Evolutionary conservation across 2,888 invertebrate species (phyloP).

Genomic region (Zhuqinia jingwanae): DNA sequence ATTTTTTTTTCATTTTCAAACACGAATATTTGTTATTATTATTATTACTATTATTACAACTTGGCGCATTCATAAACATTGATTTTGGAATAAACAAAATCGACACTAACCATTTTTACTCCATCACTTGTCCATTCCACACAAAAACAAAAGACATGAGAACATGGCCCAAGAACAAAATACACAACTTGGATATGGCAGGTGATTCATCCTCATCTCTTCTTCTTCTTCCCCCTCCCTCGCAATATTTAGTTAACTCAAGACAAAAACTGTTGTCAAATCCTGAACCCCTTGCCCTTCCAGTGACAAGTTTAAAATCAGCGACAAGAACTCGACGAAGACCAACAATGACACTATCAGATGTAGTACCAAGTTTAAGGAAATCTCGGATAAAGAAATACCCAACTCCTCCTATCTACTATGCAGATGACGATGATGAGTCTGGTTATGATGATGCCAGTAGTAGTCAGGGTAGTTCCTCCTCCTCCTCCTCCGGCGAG

Average conservation of each 20-base stretch:
- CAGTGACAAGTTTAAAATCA: constrained; percentile 53
- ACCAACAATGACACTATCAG: constrained; percentile 63
- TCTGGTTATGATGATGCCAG: constrained; percentile 52
- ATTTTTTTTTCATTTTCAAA: no score
- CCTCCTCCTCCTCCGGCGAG: constrained; percentile 53
- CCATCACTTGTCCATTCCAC: neutral
- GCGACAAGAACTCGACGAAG: constrained; percentile 66
- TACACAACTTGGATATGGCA: constrained; percentile 58
- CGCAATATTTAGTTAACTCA: constrained; percentile 38
- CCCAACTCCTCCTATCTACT: constrained; percentile 72
- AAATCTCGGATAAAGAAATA: constrained; percentile 70
- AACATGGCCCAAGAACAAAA: constrained; percentile 35
- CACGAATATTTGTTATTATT: no score
- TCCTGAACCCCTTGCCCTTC: constrained; percentile 62
- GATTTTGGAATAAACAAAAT: neutral
- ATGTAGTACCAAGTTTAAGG: constrained; percentile 68
- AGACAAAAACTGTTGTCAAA: constrained; percentile 31
- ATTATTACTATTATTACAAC: no score
- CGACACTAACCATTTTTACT: neutral
- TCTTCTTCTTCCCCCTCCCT: constrained; percentile 43
- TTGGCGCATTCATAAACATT: no score
- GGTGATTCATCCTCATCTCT: constrained; percentile 53
- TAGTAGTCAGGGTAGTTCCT: constrained; percentile 34
- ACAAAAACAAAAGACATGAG: constrained; percentile 27
- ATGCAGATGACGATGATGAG: constrained; percentile 70